These are phyloP conservation scores for Thunnus albacares DNA, from an alignment of 2,797 vertebrate species.

Conservation along the genomic window DNA sequence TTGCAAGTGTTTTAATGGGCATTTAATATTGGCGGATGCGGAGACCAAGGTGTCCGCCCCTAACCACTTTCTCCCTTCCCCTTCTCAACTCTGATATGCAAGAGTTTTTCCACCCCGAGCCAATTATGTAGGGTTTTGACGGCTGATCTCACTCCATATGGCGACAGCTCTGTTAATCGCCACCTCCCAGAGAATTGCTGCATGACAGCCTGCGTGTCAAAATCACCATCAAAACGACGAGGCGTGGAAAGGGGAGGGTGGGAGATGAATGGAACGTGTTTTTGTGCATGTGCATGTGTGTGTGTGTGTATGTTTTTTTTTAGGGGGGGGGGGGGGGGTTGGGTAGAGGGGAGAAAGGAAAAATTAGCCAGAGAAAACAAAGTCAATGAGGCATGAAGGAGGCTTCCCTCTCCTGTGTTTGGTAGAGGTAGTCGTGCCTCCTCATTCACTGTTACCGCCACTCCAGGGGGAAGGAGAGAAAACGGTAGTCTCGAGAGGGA, in stretches of 20 bases:
- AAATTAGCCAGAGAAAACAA: slow-evolving; percentile 88
- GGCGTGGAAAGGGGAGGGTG: slow-evolving; percentile 56
- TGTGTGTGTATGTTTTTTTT: neutral
- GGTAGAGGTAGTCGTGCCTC: slow-evolving; percentile 54
- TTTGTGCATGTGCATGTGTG: slow-evolving; percentile 16
- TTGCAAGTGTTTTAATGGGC: slow-evolving; percentile 64
- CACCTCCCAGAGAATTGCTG: slow-evolving; percentile 75
- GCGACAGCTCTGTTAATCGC: slow-evolving; percentile 77
- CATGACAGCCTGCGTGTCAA: slow-evolving; percentile 78
- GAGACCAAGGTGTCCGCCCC: slow-evolving; percentile 58
- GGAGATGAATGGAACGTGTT: slow-evolving; percentile 41
- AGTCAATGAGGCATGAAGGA: slow-evolving; percentile 88
- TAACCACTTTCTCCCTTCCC: slow-evolving; percentile 25
- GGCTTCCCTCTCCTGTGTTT: slow-evolving; percentile 76
- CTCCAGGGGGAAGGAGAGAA: slow-evolving; percentile 49
- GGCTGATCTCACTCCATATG: slow-evolving; percentile 80
- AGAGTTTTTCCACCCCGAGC: slow-evolving; percentile 61
- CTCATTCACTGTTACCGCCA: slow-evolving; percentile 59
- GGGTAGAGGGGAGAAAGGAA: slow-evolving; percentile 73
- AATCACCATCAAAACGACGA: slow-evolving; percentile 70
- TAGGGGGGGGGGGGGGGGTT: slow-evolving; percentile 33
- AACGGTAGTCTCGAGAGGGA: slow-evolving; percentile 41
- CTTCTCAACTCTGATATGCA: slow-evolving; percentile 49
- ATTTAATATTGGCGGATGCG: slow-evolving; percentile 59
- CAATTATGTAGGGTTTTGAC: slow-evolving; percentile 76